Evolutionary conservation across 2,113 vertebrate genomes (phyloP).

Genomic region (Lutjanus erythropterus): DNA sequence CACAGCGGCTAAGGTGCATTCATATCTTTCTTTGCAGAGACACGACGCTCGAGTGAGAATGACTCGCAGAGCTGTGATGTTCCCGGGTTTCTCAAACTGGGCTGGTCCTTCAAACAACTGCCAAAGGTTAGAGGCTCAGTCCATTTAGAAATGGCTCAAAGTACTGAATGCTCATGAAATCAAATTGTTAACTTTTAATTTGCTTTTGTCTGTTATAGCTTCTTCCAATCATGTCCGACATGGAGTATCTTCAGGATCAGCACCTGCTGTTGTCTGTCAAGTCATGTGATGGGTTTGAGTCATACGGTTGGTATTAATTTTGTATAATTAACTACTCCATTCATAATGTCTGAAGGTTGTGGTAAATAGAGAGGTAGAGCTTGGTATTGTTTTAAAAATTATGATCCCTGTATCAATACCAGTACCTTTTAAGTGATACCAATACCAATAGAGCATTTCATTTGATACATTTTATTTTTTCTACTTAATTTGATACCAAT

Average conservation of each 20-base stretch:
- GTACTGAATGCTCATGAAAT: background rate
- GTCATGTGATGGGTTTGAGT: slow-evolving; percentile 92
- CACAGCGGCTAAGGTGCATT: background rate
- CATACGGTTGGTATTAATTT: slow-evolving; percentile 85
- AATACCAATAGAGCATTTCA: no score
- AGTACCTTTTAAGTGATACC: no score
- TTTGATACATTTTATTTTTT: no score
- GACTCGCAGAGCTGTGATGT: slow-evolving; percentile 88
- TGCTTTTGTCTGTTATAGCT: slow-evolving; percentile 77
- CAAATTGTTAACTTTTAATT: slow-evolving; percentile 6
- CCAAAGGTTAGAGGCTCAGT: slow-evolving; percentile 83
- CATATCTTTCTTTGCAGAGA: slow-evolving; percentile 79
- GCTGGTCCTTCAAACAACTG: slow-evolving; percentile 89
- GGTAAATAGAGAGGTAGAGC: no score
- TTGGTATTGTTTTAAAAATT: no score
- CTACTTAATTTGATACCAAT: no score
- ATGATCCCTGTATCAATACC: no score
- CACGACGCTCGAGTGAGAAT: slow-evolving; percentile 87
- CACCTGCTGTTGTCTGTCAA: slow-evolving; percentile 90
- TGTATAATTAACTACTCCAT: background rate
- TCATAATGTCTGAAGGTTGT: background rate
- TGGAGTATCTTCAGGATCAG: slow-evolving; percentile 89
- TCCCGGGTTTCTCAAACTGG: slow-evolving; percentile 88
- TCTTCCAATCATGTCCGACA: slow-evolving; percentile 85
- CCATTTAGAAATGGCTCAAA: background rate